These are phyloP conservation scores for Corythaeola cristata DNA, from an alignment of 2,113 vertebrate species.

Conservation along the genomic window DNA sequence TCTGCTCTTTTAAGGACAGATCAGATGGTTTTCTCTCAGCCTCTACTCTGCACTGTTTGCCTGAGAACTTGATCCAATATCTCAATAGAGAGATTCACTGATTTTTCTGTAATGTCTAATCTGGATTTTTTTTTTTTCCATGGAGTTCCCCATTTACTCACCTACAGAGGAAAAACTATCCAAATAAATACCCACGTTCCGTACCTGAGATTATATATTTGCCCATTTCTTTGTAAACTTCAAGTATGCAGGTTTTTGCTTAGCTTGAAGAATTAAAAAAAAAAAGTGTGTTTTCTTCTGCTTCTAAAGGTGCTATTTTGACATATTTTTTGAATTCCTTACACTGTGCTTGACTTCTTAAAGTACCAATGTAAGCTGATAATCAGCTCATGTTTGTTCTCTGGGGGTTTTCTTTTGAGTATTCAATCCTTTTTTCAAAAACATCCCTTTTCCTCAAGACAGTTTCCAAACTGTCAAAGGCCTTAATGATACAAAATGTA, in stretches of 20 bases:
- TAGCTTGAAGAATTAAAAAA: neutral
- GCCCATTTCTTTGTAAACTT: neutral
- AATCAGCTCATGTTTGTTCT: neutral
- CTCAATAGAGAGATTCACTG: neutral
- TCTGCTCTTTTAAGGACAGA: neutral
- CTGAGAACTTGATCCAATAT: neutral
- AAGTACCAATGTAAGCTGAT: neutral
- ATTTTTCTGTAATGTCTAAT: neutral
- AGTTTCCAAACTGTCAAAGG: neutral
- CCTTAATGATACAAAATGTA: slow-evolving; percentile 1
- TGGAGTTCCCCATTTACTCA: neutral
- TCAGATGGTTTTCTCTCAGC: neutral
- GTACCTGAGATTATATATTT: neutral
- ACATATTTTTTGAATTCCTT: slow-evolving; percentile 24
- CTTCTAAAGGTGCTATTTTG: slow-evolving; percentile 59
- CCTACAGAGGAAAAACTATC: neutral
- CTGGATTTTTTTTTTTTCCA: neutral
- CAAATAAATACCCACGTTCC: neutral
- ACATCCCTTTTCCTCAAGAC: neutral
- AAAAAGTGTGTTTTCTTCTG: neutral
- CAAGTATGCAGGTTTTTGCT: neutral
- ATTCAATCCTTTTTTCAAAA: neutral
- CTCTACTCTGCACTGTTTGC: neutral
- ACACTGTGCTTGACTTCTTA: slow-evolving; percentile 32
- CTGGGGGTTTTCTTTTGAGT: neutral